Base-by-base conservation (phyloP, 1,140 invertebrate species). In the Oncopeltus fasciatus region DNA sequence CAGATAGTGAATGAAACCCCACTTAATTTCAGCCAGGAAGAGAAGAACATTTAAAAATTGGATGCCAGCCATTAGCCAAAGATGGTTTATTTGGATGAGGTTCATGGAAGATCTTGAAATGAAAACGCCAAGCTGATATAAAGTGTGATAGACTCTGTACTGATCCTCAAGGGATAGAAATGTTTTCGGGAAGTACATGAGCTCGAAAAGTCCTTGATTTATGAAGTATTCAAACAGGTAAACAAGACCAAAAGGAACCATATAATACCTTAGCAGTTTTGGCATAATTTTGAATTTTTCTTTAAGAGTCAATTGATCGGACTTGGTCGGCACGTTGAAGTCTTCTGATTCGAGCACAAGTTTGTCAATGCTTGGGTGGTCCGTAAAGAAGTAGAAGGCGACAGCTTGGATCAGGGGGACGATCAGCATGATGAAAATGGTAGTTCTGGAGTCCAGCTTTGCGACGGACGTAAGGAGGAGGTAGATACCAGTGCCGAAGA, bases 151-250 rank as follows among this genome's bases (percentile, higher is more conserved):
- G 88, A 88, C 91, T 64, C 87, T 76, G 66, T 92, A 92, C 70
- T 92, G 89, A 4, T 81, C 75, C 0, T 72, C 69, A 62, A 81
- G 78, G 16, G 72, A 69, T n/a, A 90, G 68, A 73, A 79, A 83
- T 26, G 80, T 82, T 46, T 78, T 75, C 61, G 83, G 76, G 66
- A 86, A 90, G 69, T 87, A 79, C 4, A 91, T 75, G 49, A 92
- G 69, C 69, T 92, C 88, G 69, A 85, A 84, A 75, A 92, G 73
- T 67, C 88, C 90, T 74, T 93, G 89, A 74, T 94, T 94, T 65
- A 94, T 93, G 66, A 92, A 88, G 73, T 94, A 94, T 69, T 94
- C 90, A 65, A 87, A 87, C 64, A 90, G 79, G 69, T 93, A 94
- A 1, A 94, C 90, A 20, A 87, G 67, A 1, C 78, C 78, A 1